Percentiles rank a stretch among this genome's conserved stretches.
Evolutionary conservation across 2,888 invertebrate genomes (phyloP).

Genomic region (Dichetophora obliterata): DNA sequence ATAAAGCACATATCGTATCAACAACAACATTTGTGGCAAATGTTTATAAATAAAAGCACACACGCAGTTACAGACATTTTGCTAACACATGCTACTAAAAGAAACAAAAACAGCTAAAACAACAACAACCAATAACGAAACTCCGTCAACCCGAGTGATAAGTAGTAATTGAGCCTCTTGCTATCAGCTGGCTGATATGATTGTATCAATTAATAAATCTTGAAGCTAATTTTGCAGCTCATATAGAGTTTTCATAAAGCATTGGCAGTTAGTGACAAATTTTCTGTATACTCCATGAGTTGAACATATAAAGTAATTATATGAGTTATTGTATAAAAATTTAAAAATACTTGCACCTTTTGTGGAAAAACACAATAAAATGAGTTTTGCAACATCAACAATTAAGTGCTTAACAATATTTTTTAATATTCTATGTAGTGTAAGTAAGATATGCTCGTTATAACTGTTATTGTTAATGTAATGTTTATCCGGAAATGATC

Average conservation of each 20-base stretch:
- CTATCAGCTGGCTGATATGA: background rate
- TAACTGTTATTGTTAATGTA: too few relatives aligned
- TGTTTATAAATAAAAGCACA: background rate
- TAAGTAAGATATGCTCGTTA: constrained; percentile 50
- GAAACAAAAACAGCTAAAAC: background rate
- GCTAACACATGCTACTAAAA: background rate
- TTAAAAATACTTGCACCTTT: too few relatives aligned
- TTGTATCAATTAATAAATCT: background rate
- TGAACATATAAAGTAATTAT: background rate
- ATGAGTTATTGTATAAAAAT: background rate
- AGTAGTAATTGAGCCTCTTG: background rate
- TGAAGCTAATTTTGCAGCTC: background rate
- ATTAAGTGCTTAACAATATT: constrained; percentile 59
- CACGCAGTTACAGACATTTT: background rate
- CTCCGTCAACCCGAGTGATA: background rate
- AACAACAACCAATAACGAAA: background rate
- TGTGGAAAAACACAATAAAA: constrained; percentile 42
- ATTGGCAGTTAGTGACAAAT: background rate
- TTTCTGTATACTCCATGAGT: background rate
- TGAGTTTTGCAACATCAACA: constrained; percentile 59
- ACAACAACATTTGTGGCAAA: background rate
- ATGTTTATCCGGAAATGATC: too few relatives aligned
- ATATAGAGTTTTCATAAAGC: background rate
- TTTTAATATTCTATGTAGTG: constrained; percentile 62
- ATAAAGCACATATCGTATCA: too few relatives aligned